These are phyloP conservation scores for Grammomys dolichurus DNA, from an alignment of 2,113 vertebrate genomes.

Conservation along the genomic window DNA sequence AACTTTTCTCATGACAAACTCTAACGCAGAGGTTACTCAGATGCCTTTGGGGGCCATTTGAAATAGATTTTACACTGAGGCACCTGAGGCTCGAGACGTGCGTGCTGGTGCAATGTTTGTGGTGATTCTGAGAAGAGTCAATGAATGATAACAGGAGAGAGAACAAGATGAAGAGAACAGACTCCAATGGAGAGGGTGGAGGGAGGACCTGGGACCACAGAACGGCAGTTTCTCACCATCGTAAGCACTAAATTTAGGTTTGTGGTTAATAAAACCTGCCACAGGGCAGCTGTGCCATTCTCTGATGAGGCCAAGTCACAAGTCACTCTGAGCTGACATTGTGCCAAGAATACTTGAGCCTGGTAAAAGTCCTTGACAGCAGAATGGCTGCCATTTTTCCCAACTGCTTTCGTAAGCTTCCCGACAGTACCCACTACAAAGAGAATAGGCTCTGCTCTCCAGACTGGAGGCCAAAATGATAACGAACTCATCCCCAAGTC, in stretches of 20 bases:
- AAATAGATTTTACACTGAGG: not conserved
- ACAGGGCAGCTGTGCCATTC: conserved; percentile 52
- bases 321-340: conserved; percentile 52
- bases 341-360: conserved; percentile 73
- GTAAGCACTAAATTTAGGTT: conserved; percentile 51
- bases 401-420: conserved; percentile 62
- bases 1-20: conserved; percentile 30
- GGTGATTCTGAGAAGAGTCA: not conserved
- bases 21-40: not conserved
- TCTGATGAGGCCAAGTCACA: conserved; percentile 70
- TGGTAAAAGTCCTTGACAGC: conserved; percentile 76
- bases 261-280: conserved; percentile 64
- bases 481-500: conserved; percentile 58
- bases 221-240: conserved; percentile 42
- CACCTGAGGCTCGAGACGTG: not conserved
- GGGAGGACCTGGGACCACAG: not conserved
- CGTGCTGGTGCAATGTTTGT: not conserved
- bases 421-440: conserved; percentile 62
- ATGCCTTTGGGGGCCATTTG: conserved; percentile 20
- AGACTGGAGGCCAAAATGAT: conserved; percentile 69
- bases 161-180: not conserved
- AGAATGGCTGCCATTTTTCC: conserved; percentile 59
- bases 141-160: not conserved
- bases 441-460: conserved; percentile 65
- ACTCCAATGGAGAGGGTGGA: not conserved